Evolutionary conservation across 2,888 invertebrate genomes (phyloP).

Genomic region (Heliconius aoede): DNA sequence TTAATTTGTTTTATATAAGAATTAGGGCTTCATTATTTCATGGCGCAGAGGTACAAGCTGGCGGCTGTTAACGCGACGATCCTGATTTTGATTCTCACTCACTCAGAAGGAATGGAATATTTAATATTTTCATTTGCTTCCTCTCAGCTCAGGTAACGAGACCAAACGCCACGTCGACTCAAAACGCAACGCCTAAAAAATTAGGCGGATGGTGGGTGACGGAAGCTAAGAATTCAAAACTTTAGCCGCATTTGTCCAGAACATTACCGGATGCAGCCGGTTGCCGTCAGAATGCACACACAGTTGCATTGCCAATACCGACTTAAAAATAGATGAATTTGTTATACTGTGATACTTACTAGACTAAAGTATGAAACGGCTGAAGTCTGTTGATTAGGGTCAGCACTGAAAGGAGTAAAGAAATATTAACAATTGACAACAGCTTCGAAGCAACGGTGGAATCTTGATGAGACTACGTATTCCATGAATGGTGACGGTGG

Average conservation of each 20-base stretch:
- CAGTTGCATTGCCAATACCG: background rate
- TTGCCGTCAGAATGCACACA: background rate
- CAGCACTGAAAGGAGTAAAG: constrained; percentile 60
- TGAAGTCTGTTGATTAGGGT: constrained; percentile 54
- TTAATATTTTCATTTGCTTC: no score
- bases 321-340: background rate
- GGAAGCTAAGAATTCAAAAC: background rate
- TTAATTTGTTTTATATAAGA: no score
- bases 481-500: constrained; percentile 20
- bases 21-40: no score
- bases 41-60: no score
- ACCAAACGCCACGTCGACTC: no score
- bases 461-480: constrained; percentile 21
- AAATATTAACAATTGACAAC: background rate
- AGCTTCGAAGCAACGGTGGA: constrained; percentile 12
- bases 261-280: background rate
- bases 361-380: constrained; percentile 64
- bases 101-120: no score
- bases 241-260: background rate
- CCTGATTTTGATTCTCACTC: no score
- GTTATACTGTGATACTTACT: constrained; percentile 60
- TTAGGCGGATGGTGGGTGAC: no score
- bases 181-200: no score
- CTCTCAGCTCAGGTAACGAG: no score
- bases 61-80: no score